phyloP scores from a whole-genome alignment of 2,797 vertebrate species.

The Poeciliopsis turneri region DNA sequence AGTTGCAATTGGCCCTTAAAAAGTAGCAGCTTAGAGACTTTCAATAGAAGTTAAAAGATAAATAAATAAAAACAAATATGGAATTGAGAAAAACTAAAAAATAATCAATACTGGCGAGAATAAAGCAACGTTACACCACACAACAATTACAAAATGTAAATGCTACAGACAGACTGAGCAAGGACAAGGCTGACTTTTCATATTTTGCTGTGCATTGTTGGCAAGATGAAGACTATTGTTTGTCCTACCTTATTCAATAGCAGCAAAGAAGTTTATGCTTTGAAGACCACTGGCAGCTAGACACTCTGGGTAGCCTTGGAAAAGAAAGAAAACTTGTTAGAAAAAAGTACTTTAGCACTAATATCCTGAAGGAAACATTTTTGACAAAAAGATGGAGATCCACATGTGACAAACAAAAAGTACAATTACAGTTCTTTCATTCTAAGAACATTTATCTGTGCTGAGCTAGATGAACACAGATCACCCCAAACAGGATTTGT shows the following conservation, averaged over 20 bases:
- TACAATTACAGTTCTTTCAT: background rate
- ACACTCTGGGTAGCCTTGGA: background rate
- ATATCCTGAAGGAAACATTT: background rate
- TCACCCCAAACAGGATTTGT: constrained; percentile 14
- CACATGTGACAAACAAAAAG: background rate
- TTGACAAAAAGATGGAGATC: background rate
- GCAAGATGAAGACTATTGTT: constrained; percentile 18
- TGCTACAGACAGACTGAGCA: background rate
- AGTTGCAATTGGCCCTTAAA: constrained; percentile 57
- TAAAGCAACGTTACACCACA: constrained; percentile 12
- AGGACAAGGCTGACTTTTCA: constrained; percentile 7
- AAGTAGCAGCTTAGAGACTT: constrained; percentile 52
- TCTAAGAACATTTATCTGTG: background rate
- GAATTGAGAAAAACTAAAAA: constrained; percentile 29
- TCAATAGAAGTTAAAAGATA: constrained; percentile 28
- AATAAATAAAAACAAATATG: constrained; percentile 27
- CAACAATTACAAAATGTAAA: background rate
- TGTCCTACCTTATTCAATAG: constrained; percentile 55
- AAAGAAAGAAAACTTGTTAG: constrained; percentile 29
- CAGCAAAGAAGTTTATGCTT: constrained; percentile 18
- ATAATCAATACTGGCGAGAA: constrained; percentile 7
- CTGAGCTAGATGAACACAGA: constrained; percentile 14
- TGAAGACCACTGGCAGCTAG: constrained; percentile 8
- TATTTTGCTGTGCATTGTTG: constrained; percentile 15
- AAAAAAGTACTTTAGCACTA: background rate